phyloP scores from a whole-genome alignment of 2,797 vertebrate species.

The Pitangus sulphuratus region DNA sequence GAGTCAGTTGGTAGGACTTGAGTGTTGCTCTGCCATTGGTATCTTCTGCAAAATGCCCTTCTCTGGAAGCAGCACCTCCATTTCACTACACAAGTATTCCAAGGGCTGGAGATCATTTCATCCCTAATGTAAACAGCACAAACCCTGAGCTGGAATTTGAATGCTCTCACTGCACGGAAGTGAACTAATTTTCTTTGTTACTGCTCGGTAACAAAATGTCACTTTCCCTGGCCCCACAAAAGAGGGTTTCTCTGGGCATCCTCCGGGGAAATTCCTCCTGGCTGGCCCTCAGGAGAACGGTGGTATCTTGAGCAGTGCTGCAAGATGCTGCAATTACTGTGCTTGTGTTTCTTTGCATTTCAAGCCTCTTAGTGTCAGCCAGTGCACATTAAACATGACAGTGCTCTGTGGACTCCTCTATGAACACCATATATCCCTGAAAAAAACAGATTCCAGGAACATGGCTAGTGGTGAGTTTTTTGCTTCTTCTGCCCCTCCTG shows the following conservation, averaged over 20 bases:
- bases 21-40: neutral
- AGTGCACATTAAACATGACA: neutral
- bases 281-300: neutral
- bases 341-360: neutral
- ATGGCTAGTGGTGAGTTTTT: neutral
- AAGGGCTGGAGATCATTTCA: neutral
- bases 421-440: neutral
- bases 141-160: neutral
- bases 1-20: neutral
- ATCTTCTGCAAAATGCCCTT: neutral
- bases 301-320: neutral
- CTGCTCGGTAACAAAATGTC: neutral
- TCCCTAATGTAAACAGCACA: neutral
- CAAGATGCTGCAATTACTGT: conserved; percentile 37
- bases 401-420: neutral
- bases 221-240: neutral
- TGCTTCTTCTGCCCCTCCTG: neutral
- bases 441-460: neutral
- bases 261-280: conserved; percentile 54
- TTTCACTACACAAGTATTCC: neutral
- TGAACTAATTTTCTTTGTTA: conserved; percentile 5
- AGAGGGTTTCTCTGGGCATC: neutral
- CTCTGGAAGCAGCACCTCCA: neutral
- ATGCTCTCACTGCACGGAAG: neutral
- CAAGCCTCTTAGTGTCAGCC: neutral